These are phyloP conservation scores for Speoplatyrhinus poulsoni DNA, from an alignment of 2,113 vertebrate species.

Conservation along the genomic window DNA sequence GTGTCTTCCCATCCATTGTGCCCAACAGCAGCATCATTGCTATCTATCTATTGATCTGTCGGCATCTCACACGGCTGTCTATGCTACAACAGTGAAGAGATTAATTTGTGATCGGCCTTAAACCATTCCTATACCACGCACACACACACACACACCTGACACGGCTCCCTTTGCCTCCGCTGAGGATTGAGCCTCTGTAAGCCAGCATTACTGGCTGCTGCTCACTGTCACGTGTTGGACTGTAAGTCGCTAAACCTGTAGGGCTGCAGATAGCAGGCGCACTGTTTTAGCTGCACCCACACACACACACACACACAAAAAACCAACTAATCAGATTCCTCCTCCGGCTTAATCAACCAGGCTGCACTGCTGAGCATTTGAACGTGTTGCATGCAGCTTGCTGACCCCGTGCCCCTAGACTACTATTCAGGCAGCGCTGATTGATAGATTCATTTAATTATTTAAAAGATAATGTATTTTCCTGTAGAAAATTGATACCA, in stretches of 20 bases:
- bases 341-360: slow-evolving; percentile 40
- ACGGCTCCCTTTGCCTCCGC: slow-evolving; percentile 13
- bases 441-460: slow-evolving; percentile 45
- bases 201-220: slow-evolving; percentile 30
- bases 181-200: slow-evolving; percentile 41
- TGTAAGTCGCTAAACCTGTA: slow-evolving; percentile 47
- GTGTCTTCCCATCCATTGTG: slow-evolving; percentile 8
- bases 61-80: slow-evolving; percentile 23
- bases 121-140: slow-evolving; percentile 6
- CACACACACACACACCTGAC: background rate
- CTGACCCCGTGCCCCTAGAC: slow-evolving; percentile 25
- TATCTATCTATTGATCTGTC: slow-evolving; percentile 23
- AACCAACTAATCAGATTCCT: slow-evolving; percentile 26
- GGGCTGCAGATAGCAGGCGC: slow-evolving; percentile 34
- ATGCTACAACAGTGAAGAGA: slow-evolving; percentile 8
- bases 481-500: slow-evolving; percentile 45
- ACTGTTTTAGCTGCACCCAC: slow-evolving; percentile 34
- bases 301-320: background rate
- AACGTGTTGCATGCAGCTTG: slow-evolving; percentile 30
- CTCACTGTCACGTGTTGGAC: slow-evolving; percentile 13
- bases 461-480: background rate
- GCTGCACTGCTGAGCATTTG: slow-evolving; percentile 33
- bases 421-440: slow-evolving; percentile 8
- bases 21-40: background rate
- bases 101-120: slow-evolving; percentile 35